Evolutionary conservation across 1,140 invertebrate genomes (phyloP).

Genomic region (Drosophila ananassae): DNA sequence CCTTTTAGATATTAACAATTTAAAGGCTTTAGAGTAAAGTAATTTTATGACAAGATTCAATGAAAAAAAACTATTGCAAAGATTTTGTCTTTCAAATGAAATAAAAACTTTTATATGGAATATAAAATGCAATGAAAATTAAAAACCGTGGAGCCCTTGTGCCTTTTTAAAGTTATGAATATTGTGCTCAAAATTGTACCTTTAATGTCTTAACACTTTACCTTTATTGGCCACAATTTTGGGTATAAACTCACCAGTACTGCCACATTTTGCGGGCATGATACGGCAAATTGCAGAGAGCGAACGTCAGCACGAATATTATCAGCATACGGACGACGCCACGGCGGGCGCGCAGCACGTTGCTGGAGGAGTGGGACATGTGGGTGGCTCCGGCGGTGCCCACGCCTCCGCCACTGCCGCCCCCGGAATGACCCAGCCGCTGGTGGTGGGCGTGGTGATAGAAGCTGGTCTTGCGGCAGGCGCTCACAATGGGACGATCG

Average conservation of each 20-base stretch:
- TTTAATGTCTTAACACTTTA: not conserved
- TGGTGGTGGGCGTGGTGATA: slow-evolving; percentile 67
- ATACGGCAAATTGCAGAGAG: slow-evolving; percentile 92
- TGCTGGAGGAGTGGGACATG: slow-evolving; percentile 87
- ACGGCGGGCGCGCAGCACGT: slow-evolving; percentile 88
- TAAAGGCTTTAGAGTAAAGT: too few relatives aligned
- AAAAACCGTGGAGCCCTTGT: not conserved
- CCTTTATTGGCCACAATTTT: slow-evolving; percentile 1
- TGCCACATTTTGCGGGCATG: slow-evolving; percentile 93
- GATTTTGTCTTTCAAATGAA: too few relatives aligned
- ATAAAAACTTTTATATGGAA: not conserved
- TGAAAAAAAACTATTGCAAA: too few relatives aligned
- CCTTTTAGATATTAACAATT: too few relatives aligned
- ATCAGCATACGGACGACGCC: slow-evolving; percentile 92
- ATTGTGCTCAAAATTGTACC: not conserved
- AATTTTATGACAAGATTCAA: too few relatives aligned
- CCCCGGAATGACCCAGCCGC: slow-evolving; percentile 45
- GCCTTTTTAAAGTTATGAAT: not conserved
- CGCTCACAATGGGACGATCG: slow-evolving; percentile 82
- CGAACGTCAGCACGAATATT: slow-evolving; percentile 92
- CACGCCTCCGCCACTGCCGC: slow-evolving; percentile 37
- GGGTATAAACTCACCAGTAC: slow-evolving; percentile 85
- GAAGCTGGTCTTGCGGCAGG: slow-evolving; percentile 78
- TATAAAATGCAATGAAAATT: not conserved
- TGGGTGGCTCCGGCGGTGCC: slow-evolving; percentile 74